Base-by-base conservation (phyloP, 2,888 invertebrate genomes). In the Sisyra terminalis region DNA sequence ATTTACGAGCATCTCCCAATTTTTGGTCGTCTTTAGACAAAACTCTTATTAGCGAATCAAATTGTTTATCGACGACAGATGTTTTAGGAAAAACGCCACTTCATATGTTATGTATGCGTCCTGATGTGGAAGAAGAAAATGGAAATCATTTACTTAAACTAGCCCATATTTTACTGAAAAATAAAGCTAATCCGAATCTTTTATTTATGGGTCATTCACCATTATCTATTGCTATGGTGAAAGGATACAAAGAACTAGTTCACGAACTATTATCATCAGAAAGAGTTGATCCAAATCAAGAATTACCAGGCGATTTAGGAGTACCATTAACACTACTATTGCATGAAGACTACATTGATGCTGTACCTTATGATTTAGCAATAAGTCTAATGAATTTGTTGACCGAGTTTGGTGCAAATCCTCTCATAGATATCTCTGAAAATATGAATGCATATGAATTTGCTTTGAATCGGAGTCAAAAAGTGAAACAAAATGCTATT, bases 151-250 rank as follows among this genome's bases (percentile, higher is more conserved):
- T 56, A 5, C 43, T 46, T 29, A 42, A 51, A 11, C 47, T 58
- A 30, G 51, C 53, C 3, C 40, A 44, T 14, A 17, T 49, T 11
- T 44, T 61, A 4, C 45, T 55, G 2, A 39, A 50, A 6, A 44
- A 51, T 44, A 50, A 52, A 6, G 49, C 48, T 3, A 35, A 47
- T 38, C 13, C 45, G 3, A 45, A 50, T n/a, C 49, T 51, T 7
- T 49, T 47, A 5, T 61, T 58, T 50, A 50, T 63, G 30, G 62
- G 59, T 4, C 61, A 61, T 42, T 56, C 56, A 2, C 52, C 57
- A 2, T 48, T 63, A 39, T 55, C 60, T 3, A 44, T 63, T 18
- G 59, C 61, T 4, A 53, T 61, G 7, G 40, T 62, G 5, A 50
- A 54, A 42, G 59, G 57, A 10, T 61, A 59, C 46, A 39, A 48